phyloP scores from a whole-genome alignment of 1,140 invertebrate genomes.

The Octopus sinensis region DNA sequence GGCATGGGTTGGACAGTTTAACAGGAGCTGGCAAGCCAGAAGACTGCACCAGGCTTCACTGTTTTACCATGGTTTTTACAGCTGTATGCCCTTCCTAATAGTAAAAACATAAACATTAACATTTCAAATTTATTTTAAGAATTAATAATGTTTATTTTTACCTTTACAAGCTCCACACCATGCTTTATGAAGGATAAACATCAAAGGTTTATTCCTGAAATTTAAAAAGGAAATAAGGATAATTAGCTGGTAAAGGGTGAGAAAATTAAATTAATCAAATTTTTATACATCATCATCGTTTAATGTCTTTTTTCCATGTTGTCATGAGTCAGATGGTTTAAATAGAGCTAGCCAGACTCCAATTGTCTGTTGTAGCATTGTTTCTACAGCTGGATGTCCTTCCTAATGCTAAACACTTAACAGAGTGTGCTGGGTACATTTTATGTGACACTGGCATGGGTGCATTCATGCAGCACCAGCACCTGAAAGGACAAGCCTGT shows the following conservation, averaged over 20 bases:
- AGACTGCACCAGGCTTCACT: neutral
- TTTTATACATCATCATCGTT: neutral
- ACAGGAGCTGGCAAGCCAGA: neutral
- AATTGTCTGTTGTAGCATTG: neutral
- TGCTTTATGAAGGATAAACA: neutral
- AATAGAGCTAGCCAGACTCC: neutral
- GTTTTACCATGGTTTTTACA: neutral
- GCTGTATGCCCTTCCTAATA: neutral
- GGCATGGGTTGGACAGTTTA: neutral
- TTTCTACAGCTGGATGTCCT: neutral
- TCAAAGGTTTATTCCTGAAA: neutral
- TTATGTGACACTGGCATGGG: no score
- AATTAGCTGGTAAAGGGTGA: neutral
- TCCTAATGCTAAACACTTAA: no score
- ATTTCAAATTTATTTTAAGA: neutral
- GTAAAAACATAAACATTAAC: no score
- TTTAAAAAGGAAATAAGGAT: neutral
- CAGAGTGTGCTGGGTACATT: no score
- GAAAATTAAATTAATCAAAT: neutral
- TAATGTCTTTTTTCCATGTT: neutral
- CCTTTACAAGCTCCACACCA: constrained; percentile 1
- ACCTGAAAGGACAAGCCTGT: no score
- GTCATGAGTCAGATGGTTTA: neutral
- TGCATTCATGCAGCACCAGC: no score
- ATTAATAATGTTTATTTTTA: neutral